Evolutionary conservation across 2,113 vertebrate species (phyloP).

Genomic region (Pseudopodoces humilis): DNA sequence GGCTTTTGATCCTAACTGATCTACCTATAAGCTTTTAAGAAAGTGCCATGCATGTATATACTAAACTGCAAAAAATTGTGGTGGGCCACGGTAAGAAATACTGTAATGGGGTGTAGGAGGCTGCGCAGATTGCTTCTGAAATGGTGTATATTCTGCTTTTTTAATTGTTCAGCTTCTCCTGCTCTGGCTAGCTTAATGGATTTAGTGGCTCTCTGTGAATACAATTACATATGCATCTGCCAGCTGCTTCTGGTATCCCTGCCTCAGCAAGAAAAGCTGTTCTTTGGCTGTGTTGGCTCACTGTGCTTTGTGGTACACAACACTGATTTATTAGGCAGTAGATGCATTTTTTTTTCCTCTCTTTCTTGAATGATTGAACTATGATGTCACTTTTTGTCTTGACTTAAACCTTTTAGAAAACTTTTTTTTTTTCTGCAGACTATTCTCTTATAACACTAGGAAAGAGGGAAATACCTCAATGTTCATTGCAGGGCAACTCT

Average conservation of each 20-base stretch:
- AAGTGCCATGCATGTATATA: not conserved
- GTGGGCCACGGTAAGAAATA: not conserved
- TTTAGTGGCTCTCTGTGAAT: slow-evolving; percentile 69
- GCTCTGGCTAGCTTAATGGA: slow-evolving; percentile 9
- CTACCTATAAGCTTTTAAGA: not conserved
- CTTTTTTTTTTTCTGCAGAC: slow-evolving; percentile 36
- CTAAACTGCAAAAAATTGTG: not conserved
- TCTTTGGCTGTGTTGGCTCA: slow-evolving; percentile 56
- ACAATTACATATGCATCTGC: slow-evolving; percentile 68
- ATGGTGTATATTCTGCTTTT: not conserved
- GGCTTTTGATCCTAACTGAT: not conserved
- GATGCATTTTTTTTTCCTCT: slow-evolving; percentile 58
- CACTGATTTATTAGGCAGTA: slow-evolving; percentile 68
- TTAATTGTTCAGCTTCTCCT: slow-evolving; percentile 1
- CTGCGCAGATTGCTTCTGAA: not conserved
- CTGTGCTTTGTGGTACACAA: slow-evolving; percentile 71
- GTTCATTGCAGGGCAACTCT: slow-evolving; percentile 63
- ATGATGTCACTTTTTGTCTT: slow-evolving; percentile 78
- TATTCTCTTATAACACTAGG: slow-evolving; percentile 47
- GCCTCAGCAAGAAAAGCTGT: slow-evolving; percentile 71
- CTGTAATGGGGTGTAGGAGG: not conserved
- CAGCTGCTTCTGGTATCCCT: slow-evolving; percentile 74
- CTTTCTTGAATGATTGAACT: slow-evolving; percentile 69
- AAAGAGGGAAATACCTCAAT: slow-evolving; percentile 50
- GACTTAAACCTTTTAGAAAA: slow-evolving; percentile 44